These are phyloP conservation scores for Cyprinodon diabolis DNA, from an alignment of 2,797 vertebrate species.

Conservation along the genomic window DNA sequence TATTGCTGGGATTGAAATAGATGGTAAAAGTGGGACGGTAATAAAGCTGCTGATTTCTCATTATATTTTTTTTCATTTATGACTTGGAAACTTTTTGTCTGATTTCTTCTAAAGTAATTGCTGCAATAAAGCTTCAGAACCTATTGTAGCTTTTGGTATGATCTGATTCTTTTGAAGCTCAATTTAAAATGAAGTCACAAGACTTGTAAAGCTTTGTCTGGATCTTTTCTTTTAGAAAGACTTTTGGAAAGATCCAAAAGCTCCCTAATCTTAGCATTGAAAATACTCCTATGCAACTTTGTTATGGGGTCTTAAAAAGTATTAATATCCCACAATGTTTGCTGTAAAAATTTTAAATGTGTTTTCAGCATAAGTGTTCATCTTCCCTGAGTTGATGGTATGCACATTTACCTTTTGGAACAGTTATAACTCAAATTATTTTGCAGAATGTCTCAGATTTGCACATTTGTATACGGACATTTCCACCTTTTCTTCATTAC, in stretches of 20 bases:
- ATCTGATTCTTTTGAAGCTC: background rate
- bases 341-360: no score
- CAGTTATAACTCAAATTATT: background rate
- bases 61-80: slow-evolving; percentile 20
- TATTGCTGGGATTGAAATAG: slow-evolving; percentile 41
- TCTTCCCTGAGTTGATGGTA: background rate
- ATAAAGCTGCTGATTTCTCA: slow-evolving; percentile 33
- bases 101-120: slow-evolving; percentile 10
- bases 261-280: background rate
- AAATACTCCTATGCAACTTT: background rate
- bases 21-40: slow-evolving; percentile 27
- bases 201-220: background rate
- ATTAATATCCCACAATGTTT: background rate
- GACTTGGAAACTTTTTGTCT: slow-evolving; percentile 28
- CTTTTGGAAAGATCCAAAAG: background rate
- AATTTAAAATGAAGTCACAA: background rate
- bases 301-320: background rate
- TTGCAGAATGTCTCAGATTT: background rate
- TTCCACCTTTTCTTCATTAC: background rate
- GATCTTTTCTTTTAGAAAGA: background rate
- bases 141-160: background rate
- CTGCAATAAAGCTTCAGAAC: background rate
- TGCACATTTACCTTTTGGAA: background rate
- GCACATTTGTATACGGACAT: background rate
- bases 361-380: background rate